Evolutionary conservation across 2,888 invertebrate species (phyloP).

Genomic region (Agonopterix heracliana): DNA sequence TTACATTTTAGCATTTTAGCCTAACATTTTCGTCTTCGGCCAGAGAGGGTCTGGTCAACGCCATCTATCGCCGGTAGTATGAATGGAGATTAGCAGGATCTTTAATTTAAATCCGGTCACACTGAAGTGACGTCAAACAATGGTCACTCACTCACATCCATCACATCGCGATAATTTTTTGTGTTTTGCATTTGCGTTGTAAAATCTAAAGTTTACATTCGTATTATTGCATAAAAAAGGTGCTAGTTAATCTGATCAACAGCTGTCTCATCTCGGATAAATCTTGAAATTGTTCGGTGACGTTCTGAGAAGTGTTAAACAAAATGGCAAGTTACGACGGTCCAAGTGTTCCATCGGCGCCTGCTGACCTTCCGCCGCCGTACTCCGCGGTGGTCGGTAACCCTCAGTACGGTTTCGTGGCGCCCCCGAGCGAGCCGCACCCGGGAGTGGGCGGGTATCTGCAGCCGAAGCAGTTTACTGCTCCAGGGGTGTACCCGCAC

Average conservation of each 20-base stretch:
- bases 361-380: conserved; percentile 65
- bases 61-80: too few species aligned
- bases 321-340: conserved; percentile 47
- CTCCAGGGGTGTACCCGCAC: conserved; percentile 62
- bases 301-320: background rate
- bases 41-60: too few species aligned
- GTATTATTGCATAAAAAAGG: background rate
- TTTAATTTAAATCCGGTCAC: background rate
- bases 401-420: conserved; percentile 58
- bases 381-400: conserved; percentile 64
- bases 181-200: conserved; percentile 6
- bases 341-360: conserved; percentile 38
- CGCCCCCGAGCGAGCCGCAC: conserved; percentile 25
- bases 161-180: background rate
- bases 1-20: too few species aligned
- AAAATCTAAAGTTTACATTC: conserved; percentile 11
- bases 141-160: too few species aligned
- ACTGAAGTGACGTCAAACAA: conserved; percentile 23
- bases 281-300: background rate
- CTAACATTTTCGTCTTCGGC: too few species aligned
- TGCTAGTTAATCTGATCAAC: background rate
- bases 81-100: too few species aligned
- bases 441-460: conserved; percentile 26
- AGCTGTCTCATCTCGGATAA: background rate
- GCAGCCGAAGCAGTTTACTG: conserved; percentile 54